These are phyloP conservation scores for Mesocricetus auratus DNA, from an alignment of 2,113 vertebrate genomes.

Conservation along the genomic window DNA sequence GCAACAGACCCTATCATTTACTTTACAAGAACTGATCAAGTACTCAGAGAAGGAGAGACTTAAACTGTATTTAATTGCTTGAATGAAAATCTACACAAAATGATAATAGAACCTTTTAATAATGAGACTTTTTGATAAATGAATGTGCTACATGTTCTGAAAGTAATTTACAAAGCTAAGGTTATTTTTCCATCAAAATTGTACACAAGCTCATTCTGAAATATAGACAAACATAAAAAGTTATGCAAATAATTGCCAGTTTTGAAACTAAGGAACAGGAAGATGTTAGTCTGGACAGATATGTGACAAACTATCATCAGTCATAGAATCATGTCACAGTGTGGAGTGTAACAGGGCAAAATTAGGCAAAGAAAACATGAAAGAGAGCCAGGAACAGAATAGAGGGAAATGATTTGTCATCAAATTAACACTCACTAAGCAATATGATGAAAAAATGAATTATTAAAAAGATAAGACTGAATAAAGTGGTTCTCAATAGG, in stretches of 20 bases:
- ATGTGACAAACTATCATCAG: not conserved
- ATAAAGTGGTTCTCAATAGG: not conserved
- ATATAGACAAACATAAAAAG: not conserved
- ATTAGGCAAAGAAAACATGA: not conserved
- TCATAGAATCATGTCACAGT: not conserved
- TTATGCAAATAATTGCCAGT: not conserved
- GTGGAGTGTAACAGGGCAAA: not conserved
- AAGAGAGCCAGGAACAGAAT: not conserved
- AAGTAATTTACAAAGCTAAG: conserved; percentile 15
- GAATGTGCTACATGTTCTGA: not conserved
- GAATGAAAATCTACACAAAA: conserved; percentile 27
- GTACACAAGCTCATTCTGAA: not conserved
- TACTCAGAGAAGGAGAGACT: not conserved
- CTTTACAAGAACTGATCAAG: not conserved
- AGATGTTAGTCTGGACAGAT: not conserved
- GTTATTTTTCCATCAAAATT: not conserved
- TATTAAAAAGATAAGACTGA: not conserved
- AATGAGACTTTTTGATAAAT: not conserved
- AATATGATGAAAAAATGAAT: not conserved
- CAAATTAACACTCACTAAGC: not conserved
- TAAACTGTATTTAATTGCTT: conserved; percentile 19
- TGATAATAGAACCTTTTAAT: not conserved
- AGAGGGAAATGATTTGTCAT: not conserved
- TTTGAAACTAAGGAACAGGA: conserved; percentile 32
- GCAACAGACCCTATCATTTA: not conserved